Evolutionary conservation across 2,113 vertebrate species (phyloP).

Genomic region (Macheiramphus alcinus): DNA sequence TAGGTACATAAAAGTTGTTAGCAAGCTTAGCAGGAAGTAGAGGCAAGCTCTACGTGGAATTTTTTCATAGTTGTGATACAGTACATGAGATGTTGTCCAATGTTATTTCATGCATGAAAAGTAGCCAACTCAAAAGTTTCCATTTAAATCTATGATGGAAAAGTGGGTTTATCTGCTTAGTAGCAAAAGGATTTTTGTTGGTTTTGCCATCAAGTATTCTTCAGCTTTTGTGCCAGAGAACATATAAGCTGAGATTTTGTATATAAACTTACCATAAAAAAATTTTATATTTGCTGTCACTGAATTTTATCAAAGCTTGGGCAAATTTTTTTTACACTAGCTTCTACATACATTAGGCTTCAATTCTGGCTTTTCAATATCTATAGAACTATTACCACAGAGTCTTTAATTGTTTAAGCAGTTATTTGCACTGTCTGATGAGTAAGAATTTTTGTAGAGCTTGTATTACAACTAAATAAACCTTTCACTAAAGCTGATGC

Average conservation of each 20-base stretch:
- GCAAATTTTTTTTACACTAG: not conserved
- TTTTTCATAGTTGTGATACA: not conserved
- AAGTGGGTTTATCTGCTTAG: not conserved
- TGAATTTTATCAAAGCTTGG: not conserved
- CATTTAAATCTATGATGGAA: not conserved
- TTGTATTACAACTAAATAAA: not conserved
- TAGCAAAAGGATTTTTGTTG: not conserved
- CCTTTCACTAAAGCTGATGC: not conserved
- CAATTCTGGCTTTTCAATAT: not conserved
- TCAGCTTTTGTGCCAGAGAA: not conserved
- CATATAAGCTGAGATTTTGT: not conserved
- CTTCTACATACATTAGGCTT: not conserved
- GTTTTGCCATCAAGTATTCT: not conserved
- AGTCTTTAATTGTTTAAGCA: not conserved
- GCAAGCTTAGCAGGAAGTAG: not conserved
- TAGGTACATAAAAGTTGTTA: not conserved
- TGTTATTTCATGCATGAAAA: not conserved
- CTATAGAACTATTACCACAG: not conserved
- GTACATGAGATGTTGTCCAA: not conserved
- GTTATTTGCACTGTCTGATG: not conserved
- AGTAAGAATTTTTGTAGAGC: not conserved
- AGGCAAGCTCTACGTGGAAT: not conserved
- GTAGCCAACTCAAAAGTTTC: not conserved
- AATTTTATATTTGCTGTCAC: not conserved
- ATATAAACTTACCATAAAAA: not conserved